A percentile compares a stretch with the other conserved stretches of the same genome.
These are phyloP conservation scores for Epinotia nisella DNA, from an alignment of 2,888 invertebrate species.

Conservation along the genomic window DNA sequence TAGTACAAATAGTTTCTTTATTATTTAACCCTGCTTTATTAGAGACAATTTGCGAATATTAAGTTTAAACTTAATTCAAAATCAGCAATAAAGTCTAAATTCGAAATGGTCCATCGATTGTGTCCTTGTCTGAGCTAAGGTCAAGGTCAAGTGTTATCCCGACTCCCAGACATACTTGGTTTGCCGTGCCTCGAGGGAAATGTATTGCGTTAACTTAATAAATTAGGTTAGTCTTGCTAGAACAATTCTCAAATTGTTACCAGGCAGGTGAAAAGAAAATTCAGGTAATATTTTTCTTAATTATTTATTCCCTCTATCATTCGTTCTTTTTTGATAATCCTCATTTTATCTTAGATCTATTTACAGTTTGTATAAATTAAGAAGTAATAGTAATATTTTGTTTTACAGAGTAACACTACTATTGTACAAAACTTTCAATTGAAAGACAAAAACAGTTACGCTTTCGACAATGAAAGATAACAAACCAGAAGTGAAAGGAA, in stretches of 20 bases:
- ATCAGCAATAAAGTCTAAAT: background rate
- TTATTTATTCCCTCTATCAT: slow-evolving; percentile 82
- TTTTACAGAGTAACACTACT: slow-evolving; percentile 77
- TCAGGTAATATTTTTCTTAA: slow-evolving; percentile 60
- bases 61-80: no score
- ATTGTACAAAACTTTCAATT: slow-evolving; percentile 80
- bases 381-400: slow-evolving; percentile 72
- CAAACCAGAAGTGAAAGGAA: slow-evolving; percentile 53
- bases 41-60: no score
- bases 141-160: slow-evolving; percentile 7
- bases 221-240: background rate
- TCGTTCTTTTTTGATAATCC: slow-evolving; percentile 80
- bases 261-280: slow-evolving; percentile 26
- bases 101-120: background rate
- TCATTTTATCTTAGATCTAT: slow-evolving; percentile 81
- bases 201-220: background rate
- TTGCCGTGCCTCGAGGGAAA: background rate
- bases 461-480: slow-evolving; percentile 55
- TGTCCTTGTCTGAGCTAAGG: slow-evolving; percentile 15
- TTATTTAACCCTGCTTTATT: no score
- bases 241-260: background rate
- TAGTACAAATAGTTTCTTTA: no score
- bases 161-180: slow-evolving; percentile 8
- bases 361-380: slow-evolving; percentile 84
- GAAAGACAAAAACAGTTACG: slow-evolving; percentile 71